These are phyloP conservation scores for Corydoras maculifer DNA, from an alignment of 2,113 vertebrate genomes.

Conservation along the genomic window DNA sequence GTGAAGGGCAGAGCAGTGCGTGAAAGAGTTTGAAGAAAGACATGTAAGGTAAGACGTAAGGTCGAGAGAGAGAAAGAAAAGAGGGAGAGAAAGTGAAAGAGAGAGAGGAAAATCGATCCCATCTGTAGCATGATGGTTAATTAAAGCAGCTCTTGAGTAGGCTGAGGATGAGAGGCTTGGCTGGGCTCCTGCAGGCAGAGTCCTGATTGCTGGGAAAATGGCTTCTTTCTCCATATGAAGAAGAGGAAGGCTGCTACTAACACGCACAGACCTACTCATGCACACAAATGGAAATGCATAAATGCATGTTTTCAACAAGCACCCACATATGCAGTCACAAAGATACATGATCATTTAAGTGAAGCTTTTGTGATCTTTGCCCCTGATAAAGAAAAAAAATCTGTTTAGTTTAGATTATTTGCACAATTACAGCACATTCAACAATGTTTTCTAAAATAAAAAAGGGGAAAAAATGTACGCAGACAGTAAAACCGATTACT, in stretches of 20 bases:
- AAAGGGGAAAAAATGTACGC: too few species aligned
- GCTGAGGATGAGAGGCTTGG: slow-evolving; percentile 95
- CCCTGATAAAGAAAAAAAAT: neutral
- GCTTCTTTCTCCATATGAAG: slow-evolving; percentile 95
- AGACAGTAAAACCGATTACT: too few species aligned
- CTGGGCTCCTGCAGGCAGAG: slow-evolving; percentile 90
- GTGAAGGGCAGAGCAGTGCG: slow-evolving; percentile 51
- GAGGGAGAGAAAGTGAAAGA: slow-evolving; percentile 40
- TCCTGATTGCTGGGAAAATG: slow-evolving; percentile 98
- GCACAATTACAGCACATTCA: too few species aligned
- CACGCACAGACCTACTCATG: slow-evolving; percentile 56
- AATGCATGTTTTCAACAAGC: slow-evolving; percentile 43
- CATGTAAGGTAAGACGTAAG: slow-evolving; percentile 49
- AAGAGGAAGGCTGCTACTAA: slow-evolving; percentile 88
- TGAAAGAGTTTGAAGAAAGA: slow-evolving; percentile 59
- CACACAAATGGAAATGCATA: slow-evolving; percentile 37
- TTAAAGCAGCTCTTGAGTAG: slow-evolving; percentile 98
- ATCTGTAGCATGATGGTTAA: slow-evolving; percentile 99
- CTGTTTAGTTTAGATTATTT: neutral
- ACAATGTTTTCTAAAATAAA: too few species aligned
- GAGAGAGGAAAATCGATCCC: slow-evolving; percentile 88
- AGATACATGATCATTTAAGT: slow-evolving; percentile 28
- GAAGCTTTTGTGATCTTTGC: neutral
- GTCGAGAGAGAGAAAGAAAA: slow-evolving; percentile 52
- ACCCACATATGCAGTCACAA: slow-evolving; percentile 15